Conservation (phyloP, 2,888 invertebrate species). For the Mesochorus sp. region DNA sequence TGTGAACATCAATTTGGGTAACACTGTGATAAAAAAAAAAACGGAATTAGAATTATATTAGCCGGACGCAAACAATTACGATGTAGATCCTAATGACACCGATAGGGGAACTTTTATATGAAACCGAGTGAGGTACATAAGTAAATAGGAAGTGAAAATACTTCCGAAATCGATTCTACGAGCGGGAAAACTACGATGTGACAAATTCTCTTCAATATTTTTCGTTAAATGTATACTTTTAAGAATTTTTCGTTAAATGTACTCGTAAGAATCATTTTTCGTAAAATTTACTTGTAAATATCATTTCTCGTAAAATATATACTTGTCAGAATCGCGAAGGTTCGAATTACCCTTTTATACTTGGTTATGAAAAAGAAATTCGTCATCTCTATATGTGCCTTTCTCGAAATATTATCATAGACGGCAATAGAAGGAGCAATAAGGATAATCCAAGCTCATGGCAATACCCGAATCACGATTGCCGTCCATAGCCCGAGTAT, state of each 20-base stretch:
- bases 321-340: too few species aligned
- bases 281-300: neutral
- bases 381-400: too few species aligned
- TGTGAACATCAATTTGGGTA: slow-evolving; percentile 24
- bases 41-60: slow-evolving; percentile 4
- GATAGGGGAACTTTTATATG: slow-evolving; percentile 40
- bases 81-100: slow-evolving; percentile 39
- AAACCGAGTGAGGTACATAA: neutral
- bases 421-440: neutral
- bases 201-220: neutral
- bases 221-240: neutral
- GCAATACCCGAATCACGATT: too few species aligned
- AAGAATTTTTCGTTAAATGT: neutral
- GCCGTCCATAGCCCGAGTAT: too few species aligned
- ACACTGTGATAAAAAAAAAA: neutral
- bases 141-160: neutral
- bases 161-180: neutral
- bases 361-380: too few species aligned
- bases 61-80: neutral
- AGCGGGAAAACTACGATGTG: too few species aligned
- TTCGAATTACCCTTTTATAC: too few species aligned
- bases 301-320: too few species aligned
- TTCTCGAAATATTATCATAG: neutral
- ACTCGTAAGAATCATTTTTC: neutral
- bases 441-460: slow-evolving; percentile 10